Evolutionary conservation across 2,113 vertebrate species (phyloP).

Genomic region (Zosterops japonicus): DNA sequence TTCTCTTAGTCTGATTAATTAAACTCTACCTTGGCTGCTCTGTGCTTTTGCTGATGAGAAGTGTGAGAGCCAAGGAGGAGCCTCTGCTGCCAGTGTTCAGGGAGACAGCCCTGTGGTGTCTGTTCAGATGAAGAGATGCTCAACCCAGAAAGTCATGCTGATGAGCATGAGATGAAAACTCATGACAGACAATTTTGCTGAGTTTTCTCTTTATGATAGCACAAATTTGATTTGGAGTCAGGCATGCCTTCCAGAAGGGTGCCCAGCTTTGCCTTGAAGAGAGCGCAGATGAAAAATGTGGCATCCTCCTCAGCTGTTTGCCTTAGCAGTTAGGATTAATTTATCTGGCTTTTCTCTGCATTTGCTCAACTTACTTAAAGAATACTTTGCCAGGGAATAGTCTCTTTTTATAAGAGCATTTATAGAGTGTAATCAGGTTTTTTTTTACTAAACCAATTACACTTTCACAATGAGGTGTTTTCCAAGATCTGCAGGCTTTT

Average conservation of each 20-base stretch:
- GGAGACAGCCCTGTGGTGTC: background rate
- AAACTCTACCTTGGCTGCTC: background rate
- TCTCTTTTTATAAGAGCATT: background rate
- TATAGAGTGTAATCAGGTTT: background rate
- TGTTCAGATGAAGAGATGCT: background rate
- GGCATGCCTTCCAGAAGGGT: background rate
- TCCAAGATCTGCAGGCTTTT: background rate
- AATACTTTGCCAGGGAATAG: background rate
- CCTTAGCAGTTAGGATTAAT: background rate
- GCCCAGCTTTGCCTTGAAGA: background rate
- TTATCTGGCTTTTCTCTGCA: background rate
- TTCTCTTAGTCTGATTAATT: background rate
- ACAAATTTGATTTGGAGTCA: background rate
- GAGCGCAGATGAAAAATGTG: background rate
- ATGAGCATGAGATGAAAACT: background rate
- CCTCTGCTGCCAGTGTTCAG: background rate
- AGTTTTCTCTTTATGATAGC: background rate
- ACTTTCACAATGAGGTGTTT: background rate
- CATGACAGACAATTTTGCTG: background rate
- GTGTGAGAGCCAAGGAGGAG: background rate
- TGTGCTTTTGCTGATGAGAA: background rate
- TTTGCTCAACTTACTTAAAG: background rate
- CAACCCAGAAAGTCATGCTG: background rate
- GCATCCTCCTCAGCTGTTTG: background rate
- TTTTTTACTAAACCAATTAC: background rate